These are phyloP conservation scores for Chrysotoxum bicinctum DNA, from an alignment of 2,888 invertebrate genomes.

Conservation along the genomic window DNA sequence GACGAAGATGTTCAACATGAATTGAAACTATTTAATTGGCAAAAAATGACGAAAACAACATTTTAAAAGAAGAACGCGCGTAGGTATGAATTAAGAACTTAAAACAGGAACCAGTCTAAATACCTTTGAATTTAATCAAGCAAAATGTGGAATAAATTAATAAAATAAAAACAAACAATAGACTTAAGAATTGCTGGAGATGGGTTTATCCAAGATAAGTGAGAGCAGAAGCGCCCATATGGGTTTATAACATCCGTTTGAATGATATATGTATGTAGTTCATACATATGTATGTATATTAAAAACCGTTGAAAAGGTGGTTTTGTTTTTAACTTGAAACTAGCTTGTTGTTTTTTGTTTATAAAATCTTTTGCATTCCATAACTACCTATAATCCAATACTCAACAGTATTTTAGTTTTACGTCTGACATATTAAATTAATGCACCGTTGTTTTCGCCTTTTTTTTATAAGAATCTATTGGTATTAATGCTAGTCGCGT, in stretches of 20 bases:
- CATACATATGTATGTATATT: too few species aligned
- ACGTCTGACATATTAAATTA: conserved; percentile 15
- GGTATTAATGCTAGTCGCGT: neutral
- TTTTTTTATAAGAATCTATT: too few species aligned
- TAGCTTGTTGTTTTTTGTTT: neutral
- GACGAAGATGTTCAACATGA: conserved; percentile 43
- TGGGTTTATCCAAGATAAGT: conserved; percentile 56
- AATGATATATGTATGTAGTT: too few species aligned
- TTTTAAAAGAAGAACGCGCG: conserved; percentile 18
- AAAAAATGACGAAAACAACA: conserved; percentile 59
- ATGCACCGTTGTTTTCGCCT: too few species aligned
- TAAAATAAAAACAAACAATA: conserved; percentile 40
- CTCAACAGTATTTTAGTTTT: neutral
- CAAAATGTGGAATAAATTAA: conserved; percentile 8
- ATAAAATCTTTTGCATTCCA: conserved; percentile 17
- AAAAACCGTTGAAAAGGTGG: conserved; percentile 23
- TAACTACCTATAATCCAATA: neutral
- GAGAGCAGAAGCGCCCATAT: conserved; percentile 44
- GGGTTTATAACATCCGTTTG: conserved; percentile 58
- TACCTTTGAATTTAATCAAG: conserved; percentile 48
- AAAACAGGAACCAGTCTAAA: conserved; percentile 63
- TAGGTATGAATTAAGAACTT: conserved; percentile 50
- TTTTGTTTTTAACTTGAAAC: neutral
- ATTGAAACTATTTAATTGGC: conserved; percentile 9
- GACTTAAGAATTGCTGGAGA: conserved; percentile 9